Evolutionary conservation across 2,888 invertebrate species (phyloP).

Genomic region (Pseudanteris insignis): DNA sequence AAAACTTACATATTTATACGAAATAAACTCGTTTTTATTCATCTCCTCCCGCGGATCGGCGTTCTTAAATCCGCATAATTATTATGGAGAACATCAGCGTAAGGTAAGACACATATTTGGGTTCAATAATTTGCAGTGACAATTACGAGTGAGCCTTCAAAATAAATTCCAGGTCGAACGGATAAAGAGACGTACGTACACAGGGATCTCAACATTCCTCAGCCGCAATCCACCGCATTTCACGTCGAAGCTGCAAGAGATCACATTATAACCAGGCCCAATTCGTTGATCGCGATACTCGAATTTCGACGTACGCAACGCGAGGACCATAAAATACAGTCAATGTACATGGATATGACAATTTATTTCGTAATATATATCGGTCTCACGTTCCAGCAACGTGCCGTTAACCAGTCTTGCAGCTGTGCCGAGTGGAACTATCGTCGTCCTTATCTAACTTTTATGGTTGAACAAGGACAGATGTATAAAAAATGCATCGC

Average conservation of each 20-base stretch:
- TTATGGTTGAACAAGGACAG: too few species aligned
- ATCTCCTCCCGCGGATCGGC: conserved; percentile 13
- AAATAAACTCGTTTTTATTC: conserved; percentile 42
- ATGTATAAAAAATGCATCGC: too few species aligned
- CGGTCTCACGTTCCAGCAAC: background rate
- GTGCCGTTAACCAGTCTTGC: too few species aligned
- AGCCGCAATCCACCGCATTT: conserved; percentile 34
- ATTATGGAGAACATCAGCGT: conserved; percentile 33
- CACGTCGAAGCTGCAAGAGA: conserved; percentile 36
- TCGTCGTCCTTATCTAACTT: too few species aligned
- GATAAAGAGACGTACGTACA: conserved; percentile 39
- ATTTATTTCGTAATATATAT: conserved; percentile 35
- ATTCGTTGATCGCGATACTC: conserved; percentile 41
- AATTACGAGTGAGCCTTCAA: conserved; percentile 40
- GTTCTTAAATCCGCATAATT: conserved; percentile 38
- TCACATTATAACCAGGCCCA: conserved; percentile 42
- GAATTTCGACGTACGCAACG: conserved; percentile 34
- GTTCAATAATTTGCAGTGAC: conserved; percentile 38
- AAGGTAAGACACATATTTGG: conserved; percentile 27
- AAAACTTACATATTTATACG: conserved; percentile 40
- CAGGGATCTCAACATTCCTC: conserved; percentile 36
- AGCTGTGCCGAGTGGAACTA: too few species aligned
- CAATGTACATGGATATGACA: conserved; percentile 37
- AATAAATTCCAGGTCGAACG: conserved; percentile 34
- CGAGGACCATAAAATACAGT: conserved; percentile 25